Base-by-base conservation (phyloP, 2,113 vertebrate species). In the Machaerirhynchus nigripectus region DNA sequence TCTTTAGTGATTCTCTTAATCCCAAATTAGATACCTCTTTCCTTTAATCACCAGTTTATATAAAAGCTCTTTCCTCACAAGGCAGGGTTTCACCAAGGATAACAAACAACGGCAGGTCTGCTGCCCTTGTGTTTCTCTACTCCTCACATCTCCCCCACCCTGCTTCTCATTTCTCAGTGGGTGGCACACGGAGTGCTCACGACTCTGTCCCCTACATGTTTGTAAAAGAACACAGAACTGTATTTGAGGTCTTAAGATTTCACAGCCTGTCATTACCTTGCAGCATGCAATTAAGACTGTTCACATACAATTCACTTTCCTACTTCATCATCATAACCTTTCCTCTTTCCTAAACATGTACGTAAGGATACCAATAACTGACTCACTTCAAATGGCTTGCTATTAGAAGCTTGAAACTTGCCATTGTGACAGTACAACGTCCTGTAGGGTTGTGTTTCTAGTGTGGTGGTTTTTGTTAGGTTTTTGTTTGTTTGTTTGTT, bases 41-140 rank as follows among this genome's bases (percentile, higher is more conserved):
- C 86, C 64, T 95, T 93, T 95, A 94, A 94, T 93, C 93, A 94
- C 56, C 23, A 30, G 65, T 92, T 93, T 93, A 84, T 84, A 84
- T 60, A 80, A 83, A 93, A 96, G 80, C 60, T 22, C 64, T 81
- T 64, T 87, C 83, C 85, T 78, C 86, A 30, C 56, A 84, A 68
- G 68, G 88, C 88, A 84, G 52, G 90, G 83, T 90, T 96, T 93
- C 91, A 83, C 37, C 26, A 28, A 52, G 64, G 84, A 77, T 75
- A 95, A 90, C 79, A 85, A 95, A 65, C 82, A 90, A 79, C 2
- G 3, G n/a, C 85, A 86, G 47, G 52, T 74, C 68, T 93, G 75
- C 64, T 69, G 71, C 56, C 85, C 71, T 59, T 56, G 42, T 63
- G 71, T 39, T 80, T 55, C 63, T 46, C 39, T 21, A 5, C 6